These are phyloP conservation scores for Neoascia interrupta DNA, from an alignment of 2,888 invertebrate species.

Conservation along the genomic window DNA sequence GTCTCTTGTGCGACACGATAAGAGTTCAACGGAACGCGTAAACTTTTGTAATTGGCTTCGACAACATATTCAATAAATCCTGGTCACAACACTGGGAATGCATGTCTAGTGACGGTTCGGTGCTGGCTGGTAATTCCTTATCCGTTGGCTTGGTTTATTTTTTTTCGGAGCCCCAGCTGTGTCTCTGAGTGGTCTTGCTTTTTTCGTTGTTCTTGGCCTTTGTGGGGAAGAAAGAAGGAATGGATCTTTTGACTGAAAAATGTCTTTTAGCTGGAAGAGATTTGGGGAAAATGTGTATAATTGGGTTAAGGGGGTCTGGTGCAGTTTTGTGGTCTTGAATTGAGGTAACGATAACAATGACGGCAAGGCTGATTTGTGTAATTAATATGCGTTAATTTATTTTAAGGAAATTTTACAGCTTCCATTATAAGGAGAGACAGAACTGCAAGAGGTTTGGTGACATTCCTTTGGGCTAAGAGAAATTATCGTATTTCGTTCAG, in stretches of 20 bases:
- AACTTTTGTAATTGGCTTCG: slow-evolving; percentile 66
- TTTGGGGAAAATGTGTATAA: slow-evolving; percentile 58
- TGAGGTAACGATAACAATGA: too few species aligned
- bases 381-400: slow-evolving; percentile 9
- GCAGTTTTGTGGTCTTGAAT: too few species aligned
- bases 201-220: too few species aligned
- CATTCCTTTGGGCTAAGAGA: too few species aligned
- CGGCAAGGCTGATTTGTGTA: neutral
- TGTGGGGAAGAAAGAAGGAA: slow-evolving; percentile 26
- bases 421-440: too few species aligned
- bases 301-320: slow-evolving; percentile 64
- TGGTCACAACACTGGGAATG: slow-evolving; percentile 44
- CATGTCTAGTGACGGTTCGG: neutral
- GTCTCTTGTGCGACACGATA: slow-evolving; percentile 29
- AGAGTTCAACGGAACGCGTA: slow-evolving; percentile 63
- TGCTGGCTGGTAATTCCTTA: neutral
- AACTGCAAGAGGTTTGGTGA: too few species aligned
- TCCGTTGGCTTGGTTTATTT: neutral
- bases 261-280: slow-evolving; percentile 63
- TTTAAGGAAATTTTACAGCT: slow-evolving; percentile 31
- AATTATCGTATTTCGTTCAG: too few species aligned
- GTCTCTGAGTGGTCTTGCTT: too few species aligned
- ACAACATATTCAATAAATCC: slow-evolving; percentile 68
- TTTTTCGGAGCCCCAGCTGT: slow-evolving; percentile 26
- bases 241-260: slow-evolving; percentile 44